Base-by-base conservation (phyloP, 1,140 invertebrate genomes). In the Drosophila arizonae region DNA sequence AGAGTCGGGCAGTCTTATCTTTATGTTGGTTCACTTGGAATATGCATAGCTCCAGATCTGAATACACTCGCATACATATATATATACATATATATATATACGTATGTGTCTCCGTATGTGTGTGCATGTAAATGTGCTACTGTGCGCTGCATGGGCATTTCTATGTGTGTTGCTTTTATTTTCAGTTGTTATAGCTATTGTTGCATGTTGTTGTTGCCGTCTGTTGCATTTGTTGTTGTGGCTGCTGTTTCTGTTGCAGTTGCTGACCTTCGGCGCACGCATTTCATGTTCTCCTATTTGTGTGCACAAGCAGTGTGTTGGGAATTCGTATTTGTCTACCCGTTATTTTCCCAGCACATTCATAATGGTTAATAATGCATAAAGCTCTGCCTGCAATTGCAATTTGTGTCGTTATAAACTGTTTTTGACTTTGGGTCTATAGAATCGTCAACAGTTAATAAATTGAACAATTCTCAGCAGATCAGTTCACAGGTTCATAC, bases 351-450 rank as follows among this genome's bases (percentile, higher is more conserved):
- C 46, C 46, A 62, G 61, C 54, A 71, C 67, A 71, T 75, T 75
- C 60, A 75, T 65, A 71, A 75, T 61, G 64, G 55, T 75, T 75
- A 75, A 75, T 71, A 71, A 75, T 72, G 61, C 67, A 75, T 68
- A 50, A 57, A 43, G 41, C 28, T 50, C 36, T 9, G 57, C 54
- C 55, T 72, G 64, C 41, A 55, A 28, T 72, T 62, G 41, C 43
- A 62, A 30, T 51, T 51, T 3, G n/a, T 28, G 6, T 55, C 30
- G 30, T 13, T 55, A 3, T 6, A 36, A 17, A 46, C 17, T 4
- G 17, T 55, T 55, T 55, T 55, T 4, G 28, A 30, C 52, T 21
- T 15, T 21, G 21, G 30, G n/a, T 55, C 21, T 5, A 55, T 55
- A 33, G 15, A 36, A 55, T 17, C 30, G 28, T 33, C 15, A 17